Conservation (phyloP, 2,113 vertebrate species). For the Burhinus bistriatus region DNA sequence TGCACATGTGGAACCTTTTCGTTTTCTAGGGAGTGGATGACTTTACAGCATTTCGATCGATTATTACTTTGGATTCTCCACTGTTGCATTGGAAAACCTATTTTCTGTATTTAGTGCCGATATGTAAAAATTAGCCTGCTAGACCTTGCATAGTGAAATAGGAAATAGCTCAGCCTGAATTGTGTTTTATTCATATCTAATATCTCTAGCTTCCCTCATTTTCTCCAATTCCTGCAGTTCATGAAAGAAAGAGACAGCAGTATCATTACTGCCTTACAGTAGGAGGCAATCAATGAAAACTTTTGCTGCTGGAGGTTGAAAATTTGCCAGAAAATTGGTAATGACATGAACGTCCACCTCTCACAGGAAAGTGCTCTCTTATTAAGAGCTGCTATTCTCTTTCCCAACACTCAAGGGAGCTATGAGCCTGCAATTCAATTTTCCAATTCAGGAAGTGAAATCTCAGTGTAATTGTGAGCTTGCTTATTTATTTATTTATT, state of each 20-base stretch:
- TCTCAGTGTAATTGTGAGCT: background rate
- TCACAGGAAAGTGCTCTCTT: conserved; percentile 16
- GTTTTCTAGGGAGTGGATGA: background rate
- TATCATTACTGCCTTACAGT: background rate
- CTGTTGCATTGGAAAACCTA: background rate
- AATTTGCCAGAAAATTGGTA: conserved; percentile 35
- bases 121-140: background rate
- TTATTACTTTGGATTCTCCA: background rate
- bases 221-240: background rate
- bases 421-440: conserved; percentile 44
- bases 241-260: background rate
- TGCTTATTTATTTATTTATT: background rate
- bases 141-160: background rate
- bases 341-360: background rate
- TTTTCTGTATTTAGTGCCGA: background rate
- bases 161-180: background rate
- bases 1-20: background rate
- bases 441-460: conserved; percentile 36
- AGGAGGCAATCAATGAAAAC: conserved; percentile 41
- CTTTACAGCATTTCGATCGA: background rate
- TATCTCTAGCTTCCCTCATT: background rate
- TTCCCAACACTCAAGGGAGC: conserved; percentile 66
- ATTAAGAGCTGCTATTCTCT: conserved; percentile 60
- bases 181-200: background rate
- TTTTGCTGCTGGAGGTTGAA: conserved; percentile 34